Conservation (phyloP, 2,888 invertebrate genomes). For the Lingula anatina region DNA sequence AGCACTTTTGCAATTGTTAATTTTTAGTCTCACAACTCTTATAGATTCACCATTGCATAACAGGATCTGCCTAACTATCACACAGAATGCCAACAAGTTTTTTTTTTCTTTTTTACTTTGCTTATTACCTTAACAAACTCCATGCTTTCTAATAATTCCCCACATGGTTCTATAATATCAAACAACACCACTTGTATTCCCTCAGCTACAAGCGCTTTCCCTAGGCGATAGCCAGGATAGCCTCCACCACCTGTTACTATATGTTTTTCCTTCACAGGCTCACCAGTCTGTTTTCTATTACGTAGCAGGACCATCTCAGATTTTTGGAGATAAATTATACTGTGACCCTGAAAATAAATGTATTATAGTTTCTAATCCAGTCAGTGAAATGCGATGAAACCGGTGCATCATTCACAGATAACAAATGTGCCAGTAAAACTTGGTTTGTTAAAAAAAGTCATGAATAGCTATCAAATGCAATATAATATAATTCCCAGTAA, state of each 20-base stretch:
- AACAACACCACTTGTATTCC: conserved; percentile 47
- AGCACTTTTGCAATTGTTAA: not conserved
- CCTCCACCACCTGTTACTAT: conserved; percentile 53
- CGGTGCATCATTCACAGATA: too few relatives aligned
- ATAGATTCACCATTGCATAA: not conserved
- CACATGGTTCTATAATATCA: conserved; percentile 40
- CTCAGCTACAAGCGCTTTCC: conserved; percentile 30
- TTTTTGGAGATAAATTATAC: not conserved
- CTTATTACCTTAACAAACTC: conserved; percentile 35
- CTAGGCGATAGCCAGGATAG: conserved; percentile 50
- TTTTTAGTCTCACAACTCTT: not conserved
- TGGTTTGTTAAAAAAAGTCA: too few relatives aligned
- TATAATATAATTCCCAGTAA: too few relatives aligned
- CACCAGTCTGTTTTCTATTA: not conserved
- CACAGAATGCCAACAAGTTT: not conserved
- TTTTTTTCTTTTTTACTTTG: too few relatives aligned
- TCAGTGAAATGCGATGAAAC: too few relatives aligned
- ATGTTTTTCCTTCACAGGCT: conserved; percentile 18
- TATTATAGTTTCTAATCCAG: not conserved
- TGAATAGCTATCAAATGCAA: too few relatives aligned
- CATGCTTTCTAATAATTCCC: conserved; percentile 26
- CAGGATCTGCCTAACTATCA: not conserved
- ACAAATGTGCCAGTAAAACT: too few relatives aligned
- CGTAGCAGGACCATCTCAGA: not conserved
- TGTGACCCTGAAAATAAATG: not conserved